Percentiles rank a stretch among this genome's conserved stretches.
Conservation (phyloP, 1,140 invertebrate genomes). For the Saccostrea cuccullata region DNA sequence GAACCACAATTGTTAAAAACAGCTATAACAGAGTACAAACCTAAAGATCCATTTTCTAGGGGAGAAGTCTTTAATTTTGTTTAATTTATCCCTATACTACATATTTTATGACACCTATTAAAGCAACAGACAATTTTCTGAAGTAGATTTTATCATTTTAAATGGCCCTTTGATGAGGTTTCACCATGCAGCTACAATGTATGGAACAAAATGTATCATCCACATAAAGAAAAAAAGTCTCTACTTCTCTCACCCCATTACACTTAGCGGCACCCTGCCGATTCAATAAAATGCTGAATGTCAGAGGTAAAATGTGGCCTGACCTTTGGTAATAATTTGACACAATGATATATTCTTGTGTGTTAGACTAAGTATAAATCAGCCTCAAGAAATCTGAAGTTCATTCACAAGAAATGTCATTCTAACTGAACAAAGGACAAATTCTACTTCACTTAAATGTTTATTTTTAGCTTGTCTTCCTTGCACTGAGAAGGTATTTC, state of each 20-base stretch:
- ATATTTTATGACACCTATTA: conserved; percentile 37
- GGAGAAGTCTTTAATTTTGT: conserved; percentile 21
- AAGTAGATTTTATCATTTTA: conserved; percentile 32
- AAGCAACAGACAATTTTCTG: conserved; percentile 4
- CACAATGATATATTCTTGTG: background rate
- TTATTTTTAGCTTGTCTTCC: background rate
- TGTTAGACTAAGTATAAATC: conserved; percentile 5
- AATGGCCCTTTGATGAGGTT: conserved; percentile 19
- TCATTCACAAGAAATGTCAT: conserved; percentile 26
- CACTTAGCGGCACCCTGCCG: background rate
- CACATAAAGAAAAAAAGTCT: background rate
- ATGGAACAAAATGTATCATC: conserved; percentile 7
- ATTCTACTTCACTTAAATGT: no score
- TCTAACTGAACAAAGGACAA: background rate
- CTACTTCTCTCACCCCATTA: conserved; percentile 1
- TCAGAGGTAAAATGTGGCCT: background rate
- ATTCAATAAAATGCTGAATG: background rate
- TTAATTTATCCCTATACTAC: background rate
- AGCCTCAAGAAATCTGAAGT: conserved; percentile 12
- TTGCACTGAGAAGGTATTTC: background rate
- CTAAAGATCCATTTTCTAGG: background rate
- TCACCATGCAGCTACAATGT: background rate
- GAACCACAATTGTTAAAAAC: conserved; percentile 4
- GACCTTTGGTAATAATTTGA: background rate
- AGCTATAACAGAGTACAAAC: background rate